Percentiles rank a stretch among this genome's conserved stretches.
These are phyloP conservation scores for Amblyjoppa fuscipennis DNA, from an alignment of 2,888 invertebrate species.

Conservation along the genomic window DNA sequence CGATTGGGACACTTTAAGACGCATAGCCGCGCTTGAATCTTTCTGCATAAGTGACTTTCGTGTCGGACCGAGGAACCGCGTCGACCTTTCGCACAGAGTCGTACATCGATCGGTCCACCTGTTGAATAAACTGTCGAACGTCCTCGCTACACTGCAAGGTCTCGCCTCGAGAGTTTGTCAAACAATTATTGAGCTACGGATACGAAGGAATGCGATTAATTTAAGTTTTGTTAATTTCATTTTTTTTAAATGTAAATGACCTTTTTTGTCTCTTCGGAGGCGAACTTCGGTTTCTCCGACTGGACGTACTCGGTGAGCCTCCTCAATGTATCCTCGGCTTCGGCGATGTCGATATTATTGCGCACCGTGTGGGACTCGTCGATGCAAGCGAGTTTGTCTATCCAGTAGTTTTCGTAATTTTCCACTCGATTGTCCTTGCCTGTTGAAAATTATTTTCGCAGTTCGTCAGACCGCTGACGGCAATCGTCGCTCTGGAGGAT, in stretches of 20 bases:
- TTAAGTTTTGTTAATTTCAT: not conserved
- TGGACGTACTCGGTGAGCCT: slow-evolving; percentile 68
- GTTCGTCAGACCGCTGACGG: not conserved
- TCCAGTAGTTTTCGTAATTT: slow-evolving; percentile 77
- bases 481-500: not conserved
- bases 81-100: slow-evolving; percentile 59
- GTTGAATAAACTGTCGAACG: slow-evolving; percentile 71
- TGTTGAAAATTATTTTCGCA: slow-evolving; percentile 43
- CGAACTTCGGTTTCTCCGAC: slow-evolving; percentile 19
- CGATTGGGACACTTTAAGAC: slow-evolving; percentile 47
- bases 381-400: slow-evolving; percentile 74
- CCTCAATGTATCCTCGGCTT: slow-evolving; percentile 71
- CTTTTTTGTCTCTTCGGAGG: slow-evolving; percentile 2
- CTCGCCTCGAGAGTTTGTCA: slow-evolving; percentile 63
- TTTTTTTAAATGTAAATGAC: not conserved
- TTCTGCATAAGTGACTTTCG: slow-evolving; percentile 72
- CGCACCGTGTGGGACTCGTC: slow-evolving; percentile 74
- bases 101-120: slow-evolving; percentile 74
- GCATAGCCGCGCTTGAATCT: slow-evolving; percentile 68
- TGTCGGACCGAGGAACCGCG: slow-evolving; percentile 43
- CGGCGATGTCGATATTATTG: slow-evolving; percentile 71
- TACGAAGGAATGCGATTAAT: not conserved
- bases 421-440: slow-evolving; percentile 70
- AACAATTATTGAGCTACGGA: slow-evolving; percentile 73
- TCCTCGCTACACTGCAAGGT: slow-evolving; percentile 70